Conservation (phyloP, 1,140 invertebrate genomes). For the Calliphora vicina region DNA sequence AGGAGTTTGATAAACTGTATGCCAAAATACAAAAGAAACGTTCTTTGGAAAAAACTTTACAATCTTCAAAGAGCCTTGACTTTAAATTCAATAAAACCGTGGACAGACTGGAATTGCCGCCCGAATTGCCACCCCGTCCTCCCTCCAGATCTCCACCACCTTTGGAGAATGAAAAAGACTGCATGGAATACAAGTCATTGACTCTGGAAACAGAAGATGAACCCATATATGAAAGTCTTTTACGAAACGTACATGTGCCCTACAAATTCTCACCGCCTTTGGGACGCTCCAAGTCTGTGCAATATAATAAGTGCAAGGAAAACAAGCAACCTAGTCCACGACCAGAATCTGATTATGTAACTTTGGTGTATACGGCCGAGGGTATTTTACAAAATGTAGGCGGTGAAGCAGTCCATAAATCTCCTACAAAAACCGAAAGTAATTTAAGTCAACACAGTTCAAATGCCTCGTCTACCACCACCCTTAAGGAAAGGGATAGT, state of each 20-base stretch:
- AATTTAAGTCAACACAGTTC: slow-evolving; percentile 30
- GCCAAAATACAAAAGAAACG: slow-evolving; percentile 72
- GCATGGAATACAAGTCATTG: neutral
- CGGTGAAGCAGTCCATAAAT: slow-evolving; percentile 36
- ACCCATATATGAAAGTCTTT: slow-evolving; percentile 58
- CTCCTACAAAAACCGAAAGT: neutral
- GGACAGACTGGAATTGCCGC: slow-evolving; percentile 2
- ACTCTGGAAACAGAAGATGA: slow-evolving; percentile 41
- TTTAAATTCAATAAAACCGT: neutral
- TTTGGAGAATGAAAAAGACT: slow-evolving; percentile 44
- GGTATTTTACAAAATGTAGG: slow-evolving; percentile 54
- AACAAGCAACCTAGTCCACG: slow-evolving; percentile 42
- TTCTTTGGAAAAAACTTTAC: slow-evolving; percentile 42
- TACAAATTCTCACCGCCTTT: slow-evolving; percentile 61
- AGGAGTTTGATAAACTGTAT: slow-evolving; percentile 81
- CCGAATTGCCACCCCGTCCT: slow-evolving; percentile 48
- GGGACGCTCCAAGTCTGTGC: slow-evolving; percentile 53
- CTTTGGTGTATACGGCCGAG: slow-evolving; percentile 55
- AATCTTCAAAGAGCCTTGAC: slow-evolving; percentile 21
- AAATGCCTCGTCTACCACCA: slow-evolving; percentile 40
- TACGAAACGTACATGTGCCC: slow-evolving; percentile 61
- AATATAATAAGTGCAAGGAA: slow-evolving; percentile 46
- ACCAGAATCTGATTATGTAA: slow-evolving; percentile 62
- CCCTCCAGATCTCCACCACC: slow-evolving; percentile 52
- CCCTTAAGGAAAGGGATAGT: slow-evolving; percentile 21